These are phyloP conservation scores for Cydia pomonella DNA, from an alignment of 1,140 invertebrate genomes.

Conservation along the genomic window DNA sequence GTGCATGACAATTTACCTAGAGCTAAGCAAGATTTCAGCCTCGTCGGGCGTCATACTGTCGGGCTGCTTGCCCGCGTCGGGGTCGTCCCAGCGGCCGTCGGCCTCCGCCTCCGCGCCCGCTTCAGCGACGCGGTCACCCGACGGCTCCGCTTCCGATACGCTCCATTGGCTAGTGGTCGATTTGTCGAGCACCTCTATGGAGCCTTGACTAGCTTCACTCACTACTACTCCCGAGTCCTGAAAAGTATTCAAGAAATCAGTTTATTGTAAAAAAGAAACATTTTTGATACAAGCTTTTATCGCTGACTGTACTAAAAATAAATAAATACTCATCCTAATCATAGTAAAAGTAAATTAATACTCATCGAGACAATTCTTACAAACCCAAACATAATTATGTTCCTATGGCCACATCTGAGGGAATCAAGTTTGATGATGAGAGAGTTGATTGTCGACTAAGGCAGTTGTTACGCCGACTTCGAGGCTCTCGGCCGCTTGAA, in stretches of 20 bases:
- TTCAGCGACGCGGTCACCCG: conserved; percentile 59
- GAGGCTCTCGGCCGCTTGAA: too few species aligned
- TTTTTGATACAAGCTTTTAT: neutral
- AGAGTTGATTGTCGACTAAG: too few species aligned
- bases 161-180: conserved; percentile 81
- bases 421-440: too few species aligned
- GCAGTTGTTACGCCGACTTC: neutral
- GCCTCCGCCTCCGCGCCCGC: conserved; percentile 38
- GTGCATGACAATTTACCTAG: conserved; percentile 81
- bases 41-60: conserved; percentile 92
- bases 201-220: conserved; percentile 77
- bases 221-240: conserved; percentile 78
- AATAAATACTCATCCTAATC: too few species aligned
- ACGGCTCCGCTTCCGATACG: conserved; percentile 72
- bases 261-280: neutral
- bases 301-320: too few species aligned
- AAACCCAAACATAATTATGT: too few species aligned
- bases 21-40: conserved; percentile 90
- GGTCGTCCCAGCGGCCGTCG: conserved; percentile 51
- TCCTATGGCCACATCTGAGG: too few species aligned
- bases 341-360: too few species aligned
- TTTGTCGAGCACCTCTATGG: conserved; percentile 80
- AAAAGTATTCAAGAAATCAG: conserved; percentile 24
- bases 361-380: too few species aligned
- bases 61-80: conserved; percentile 68